Evolutionary conservation across 2,888 invertebrate species (phyloP).

Genomic region (Hypercompe scribonia): DNA sequence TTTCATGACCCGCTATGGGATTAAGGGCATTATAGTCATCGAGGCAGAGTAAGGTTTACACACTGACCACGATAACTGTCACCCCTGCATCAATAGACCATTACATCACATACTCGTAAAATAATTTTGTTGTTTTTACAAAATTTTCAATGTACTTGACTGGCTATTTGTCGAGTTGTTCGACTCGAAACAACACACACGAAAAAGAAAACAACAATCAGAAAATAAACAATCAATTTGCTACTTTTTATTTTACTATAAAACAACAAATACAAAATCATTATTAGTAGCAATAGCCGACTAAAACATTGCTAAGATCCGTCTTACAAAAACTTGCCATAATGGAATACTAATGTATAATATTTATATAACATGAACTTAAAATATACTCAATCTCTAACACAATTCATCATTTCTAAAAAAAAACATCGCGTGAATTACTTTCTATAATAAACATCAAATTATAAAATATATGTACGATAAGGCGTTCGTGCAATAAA

Average conservation of each 20-base stretch:
- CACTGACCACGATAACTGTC: too few relatives aligned
- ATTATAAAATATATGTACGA: conserved; percentile 58
- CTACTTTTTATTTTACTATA: background rate
- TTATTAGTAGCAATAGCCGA: background rate
- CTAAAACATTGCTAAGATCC: background rate
- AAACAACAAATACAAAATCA: background rate
- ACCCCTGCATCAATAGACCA: too few relatives aligned
- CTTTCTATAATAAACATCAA: conserved; percentile 51
- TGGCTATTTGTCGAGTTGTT: background rate
- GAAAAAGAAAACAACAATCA: too few relatives aligned
- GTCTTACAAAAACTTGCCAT: background rate
- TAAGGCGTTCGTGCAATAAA: conserved; percentile 56
- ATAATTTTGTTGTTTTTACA: too few relatives aligned
- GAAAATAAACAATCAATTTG: background rate
- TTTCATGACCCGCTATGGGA: too few relatives aligned
- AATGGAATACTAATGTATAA: background rate
- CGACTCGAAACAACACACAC: too few relatives aligned
- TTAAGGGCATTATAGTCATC: too few relatives aligned
- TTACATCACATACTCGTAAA: too few relatives aligned
- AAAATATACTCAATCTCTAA: background rate
- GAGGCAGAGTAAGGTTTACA: too few relatives aligned
- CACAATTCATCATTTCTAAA: conserved; percentile 5
- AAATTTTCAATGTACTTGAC: too few relatives aligned
- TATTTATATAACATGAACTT: background rate
- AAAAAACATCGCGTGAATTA: conserved; percentile 49